Base-by-base conservation (phyloP, 2,888 invertebrate genomes). In the Melinopterus prodromus region DNA sequence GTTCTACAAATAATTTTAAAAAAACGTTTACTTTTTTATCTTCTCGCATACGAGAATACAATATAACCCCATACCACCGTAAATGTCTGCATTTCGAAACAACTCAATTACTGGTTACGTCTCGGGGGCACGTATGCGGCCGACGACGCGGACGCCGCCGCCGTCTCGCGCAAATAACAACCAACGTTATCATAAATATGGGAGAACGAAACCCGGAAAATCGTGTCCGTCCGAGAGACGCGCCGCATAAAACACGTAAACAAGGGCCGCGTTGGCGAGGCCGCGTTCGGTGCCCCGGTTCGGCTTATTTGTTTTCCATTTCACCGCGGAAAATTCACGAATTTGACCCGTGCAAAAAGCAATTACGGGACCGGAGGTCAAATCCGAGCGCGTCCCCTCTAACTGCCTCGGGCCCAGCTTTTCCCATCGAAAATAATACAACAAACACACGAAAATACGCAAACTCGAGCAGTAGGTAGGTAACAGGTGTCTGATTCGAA, bases 251-350 rank as follows among this genome's bases (percentile, higher is more conserved):
- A 74, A 26, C 74, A 74, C 74, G 36, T 74, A 74, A 74, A 74
- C 74, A 74, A 74, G 37, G 74, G 36, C 12, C 35, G 36, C 74
- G 74, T 14, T 37, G 37, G n/a, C 36, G 35, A 26, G 15, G 36
- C 74, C 35, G 74, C 74, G 26, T 15, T 37, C 74, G 35, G n/a
- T 35, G 12, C 71, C 71, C 26, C 16, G 71, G 71, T 36, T 37
- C 37, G 74, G 74, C 74, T 74, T 74, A 74, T 74, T 74, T 74
- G 74, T 74, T 74, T 74, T 74, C 74, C 74, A 74, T 74, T 74
- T 74, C 36, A 36, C 53, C 53, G 35, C 74, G 74, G 36, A 35
- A 74, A 74, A 36, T 74, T 74, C 74, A 35, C 74, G 35, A 37
- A 74, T 36, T 36, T 74, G 35, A 74, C 36, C 74, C 36, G 74